These are phyloP conservation scores for Lapara coniferarum DNA, from an alignment of 2,888 invertebrate genomes.

Conservation along the genomic window DNA sequence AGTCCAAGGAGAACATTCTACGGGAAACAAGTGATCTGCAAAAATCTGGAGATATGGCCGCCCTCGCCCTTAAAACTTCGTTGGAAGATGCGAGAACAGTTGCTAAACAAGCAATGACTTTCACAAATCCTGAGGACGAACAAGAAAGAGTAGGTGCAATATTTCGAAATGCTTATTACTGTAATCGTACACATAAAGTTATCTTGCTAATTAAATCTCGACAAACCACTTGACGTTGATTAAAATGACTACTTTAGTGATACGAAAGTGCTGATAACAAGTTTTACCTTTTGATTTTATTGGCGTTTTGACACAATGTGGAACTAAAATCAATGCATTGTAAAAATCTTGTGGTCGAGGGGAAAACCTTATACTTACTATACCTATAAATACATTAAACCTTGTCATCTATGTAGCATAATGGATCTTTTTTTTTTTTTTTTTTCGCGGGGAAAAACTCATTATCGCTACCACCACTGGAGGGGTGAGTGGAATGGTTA, in stretches of 20 bases:
- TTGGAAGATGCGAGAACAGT: constrained; percentile 73
- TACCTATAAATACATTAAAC: background rate
- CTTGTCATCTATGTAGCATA: background rate
- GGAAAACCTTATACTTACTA: background rate
- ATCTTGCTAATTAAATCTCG: constrained; percentile 42
- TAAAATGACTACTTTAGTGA: constrained; percentile 23
- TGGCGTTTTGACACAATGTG: background rate
- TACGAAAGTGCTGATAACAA: constrained; percentile 19
- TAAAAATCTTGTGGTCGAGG: background rate
- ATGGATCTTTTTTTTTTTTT: no score
- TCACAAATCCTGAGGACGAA: constrained; percentile 62
- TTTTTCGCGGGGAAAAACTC: no score
- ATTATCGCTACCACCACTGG: no score
- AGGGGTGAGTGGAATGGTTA: no score
- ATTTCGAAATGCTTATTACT: constrained; percentile 1
- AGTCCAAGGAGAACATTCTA: constrained; percentile 70
- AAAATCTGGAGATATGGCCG: constrained; percentile 70
- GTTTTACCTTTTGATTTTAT: constrained; percentile 4
- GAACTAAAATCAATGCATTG: background rate
- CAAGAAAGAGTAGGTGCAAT: constrained; percentile 66
- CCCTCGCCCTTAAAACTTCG: constrained; percentile 72
- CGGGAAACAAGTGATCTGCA: constrained; percentile 70
- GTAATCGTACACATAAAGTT: constrained; percentile 22
- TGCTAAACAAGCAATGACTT: constrained; percentile 62
- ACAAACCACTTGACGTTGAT: constrained; percentile 38